Percentiles rank a stretch among this genome's conserved stretches.
Conservation (phyloP, 2,888 invertebrate species). For the Pteria penguin region DNA sequence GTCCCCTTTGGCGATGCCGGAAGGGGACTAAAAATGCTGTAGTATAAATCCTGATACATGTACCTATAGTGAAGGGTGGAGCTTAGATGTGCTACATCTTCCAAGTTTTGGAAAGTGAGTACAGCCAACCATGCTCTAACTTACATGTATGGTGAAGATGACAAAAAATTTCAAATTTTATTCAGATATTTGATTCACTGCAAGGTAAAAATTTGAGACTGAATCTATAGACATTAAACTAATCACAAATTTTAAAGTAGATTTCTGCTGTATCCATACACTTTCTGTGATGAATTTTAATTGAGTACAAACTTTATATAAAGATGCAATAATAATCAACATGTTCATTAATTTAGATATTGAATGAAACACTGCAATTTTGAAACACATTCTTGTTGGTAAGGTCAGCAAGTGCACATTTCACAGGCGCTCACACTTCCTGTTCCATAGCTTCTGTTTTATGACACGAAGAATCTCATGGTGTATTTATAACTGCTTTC, state of each 20-base stretch:
- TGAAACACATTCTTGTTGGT: background rate
- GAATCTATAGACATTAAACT: no score
- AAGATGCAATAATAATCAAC: no score
- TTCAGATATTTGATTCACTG: background rate
- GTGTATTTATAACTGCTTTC: no score
- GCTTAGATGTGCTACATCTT: background rate
- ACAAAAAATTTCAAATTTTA: background rate
- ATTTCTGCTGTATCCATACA: no score
- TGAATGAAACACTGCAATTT: background rate
- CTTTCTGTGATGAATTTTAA: no score
- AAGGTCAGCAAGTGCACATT: background rate
- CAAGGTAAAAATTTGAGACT: no score
- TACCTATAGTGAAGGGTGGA: background rate
- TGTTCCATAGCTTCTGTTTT: background rate
- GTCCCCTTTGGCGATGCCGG: no score
- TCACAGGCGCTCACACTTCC: background rate
- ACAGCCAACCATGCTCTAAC: background rate
- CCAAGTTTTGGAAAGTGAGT: background rate
- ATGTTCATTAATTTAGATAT: background rate
- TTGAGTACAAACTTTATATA: no score
- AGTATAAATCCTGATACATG: background rate
- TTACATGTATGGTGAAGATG: background rate
- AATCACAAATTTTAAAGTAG: no score
- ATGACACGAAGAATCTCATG: no score
- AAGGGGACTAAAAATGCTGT: no score